Percentiles rank a stretch among this genome's conserved stretches.
These are phyloP conservation scores for Alviniconcha marisindica DNA, from an alignment of 1,140 invertebrate genomes.

Conservation along the genomic window DNA sequence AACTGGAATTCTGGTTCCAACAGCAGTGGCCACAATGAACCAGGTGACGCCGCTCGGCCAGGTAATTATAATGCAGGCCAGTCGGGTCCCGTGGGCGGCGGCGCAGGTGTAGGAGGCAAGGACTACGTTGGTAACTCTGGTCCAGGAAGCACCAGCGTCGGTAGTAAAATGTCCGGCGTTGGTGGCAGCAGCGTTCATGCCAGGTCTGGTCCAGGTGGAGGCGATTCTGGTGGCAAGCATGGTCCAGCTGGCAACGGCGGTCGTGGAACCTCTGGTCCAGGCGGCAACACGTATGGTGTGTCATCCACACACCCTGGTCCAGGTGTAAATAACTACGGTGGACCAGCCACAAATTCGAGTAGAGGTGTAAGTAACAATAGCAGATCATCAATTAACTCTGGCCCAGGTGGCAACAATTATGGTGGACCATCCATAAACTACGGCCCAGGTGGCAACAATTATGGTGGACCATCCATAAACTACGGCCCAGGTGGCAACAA, in stretches of 20 bases:
- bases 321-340: background rate
- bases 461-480: background rate
- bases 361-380: background rate
- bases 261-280: background rate
- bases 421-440: background rate
- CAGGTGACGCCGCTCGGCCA: too few species aligned
- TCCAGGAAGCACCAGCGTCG: background rate
- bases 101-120: too few species aligned
- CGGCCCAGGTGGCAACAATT: background rate
- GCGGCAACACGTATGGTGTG: background rate
- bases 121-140: background rate
- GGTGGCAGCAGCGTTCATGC: background rate
- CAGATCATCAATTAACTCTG: too few species aligned
- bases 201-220: background rate
- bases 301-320: background rate
- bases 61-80: too few species aligned
- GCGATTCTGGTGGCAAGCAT: background rate
- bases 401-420: background rate
- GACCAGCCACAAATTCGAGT: too few species aligned
- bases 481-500: background rate
- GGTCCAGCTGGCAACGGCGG: background rate
- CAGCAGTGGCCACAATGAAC: too few species aligned
- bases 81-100: too few species aligned
- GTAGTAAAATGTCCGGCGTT: background rate
- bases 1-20: too few species aligned